These are phyloP conservation scores for Melanostigma gelatinosum DNA, from an alignment of 2,113 vertebrate genomes.

Conservation along the genomic window DNA sequence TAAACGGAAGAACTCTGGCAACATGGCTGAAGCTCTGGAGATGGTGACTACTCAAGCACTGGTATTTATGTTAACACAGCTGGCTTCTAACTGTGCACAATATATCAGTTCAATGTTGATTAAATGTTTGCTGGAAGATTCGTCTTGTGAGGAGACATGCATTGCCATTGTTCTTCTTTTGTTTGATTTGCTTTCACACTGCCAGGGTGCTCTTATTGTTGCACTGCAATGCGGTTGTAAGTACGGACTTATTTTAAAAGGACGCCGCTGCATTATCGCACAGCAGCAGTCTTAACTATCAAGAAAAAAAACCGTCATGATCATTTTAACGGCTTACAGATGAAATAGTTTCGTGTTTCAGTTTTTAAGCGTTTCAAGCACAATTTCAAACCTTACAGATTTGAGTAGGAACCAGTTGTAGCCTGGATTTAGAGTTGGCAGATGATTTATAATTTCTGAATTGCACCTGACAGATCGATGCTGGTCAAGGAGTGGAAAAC, in stretches of 20 bases:
- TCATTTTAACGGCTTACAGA: not conserved
- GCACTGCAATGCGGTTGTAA: not conserved
- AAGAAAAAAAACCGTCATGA: not conserved
- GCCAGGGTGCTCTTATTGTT: not conserved
- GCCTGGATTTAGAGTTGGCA: not conserved
- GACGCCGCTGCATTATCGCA: not conserved
- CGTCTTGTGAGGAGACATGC: not conserved
- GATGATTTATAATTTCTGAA: not conserved
- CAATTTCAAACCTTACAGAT: not conserved
- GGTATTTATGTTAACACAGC: conserved; percentile 16
- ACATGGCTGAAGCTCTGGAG: conserved; percentile 40
- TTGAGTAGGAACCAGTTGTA: not conserved
- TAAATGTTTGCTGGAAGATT: not conserved
- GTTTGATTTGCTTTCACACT: no score
- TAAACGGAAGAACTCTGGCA: conserved; percentile 6
- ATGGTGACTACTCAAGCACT: conserved; percentile 20
- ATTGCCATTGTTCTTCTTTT: not conserved
- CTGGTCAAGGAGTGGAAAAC: not conserved
- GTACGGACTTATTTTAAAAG: not conserved
- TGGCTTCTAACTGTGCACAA: not conserved
- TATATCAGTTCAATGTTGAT: not conserved
- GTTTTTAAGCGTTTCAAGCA: not conserved
- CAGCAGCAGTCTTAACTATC: not conserved
- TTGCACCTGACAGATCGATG: conserved; percentile 27
- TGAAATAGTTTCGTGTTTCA: not conserved